These are phyloP conservation scores for Megaceryle maxima DNA, from an alignment of 2,113 vertebrate species.

Conservation along the genomic window DNA sequence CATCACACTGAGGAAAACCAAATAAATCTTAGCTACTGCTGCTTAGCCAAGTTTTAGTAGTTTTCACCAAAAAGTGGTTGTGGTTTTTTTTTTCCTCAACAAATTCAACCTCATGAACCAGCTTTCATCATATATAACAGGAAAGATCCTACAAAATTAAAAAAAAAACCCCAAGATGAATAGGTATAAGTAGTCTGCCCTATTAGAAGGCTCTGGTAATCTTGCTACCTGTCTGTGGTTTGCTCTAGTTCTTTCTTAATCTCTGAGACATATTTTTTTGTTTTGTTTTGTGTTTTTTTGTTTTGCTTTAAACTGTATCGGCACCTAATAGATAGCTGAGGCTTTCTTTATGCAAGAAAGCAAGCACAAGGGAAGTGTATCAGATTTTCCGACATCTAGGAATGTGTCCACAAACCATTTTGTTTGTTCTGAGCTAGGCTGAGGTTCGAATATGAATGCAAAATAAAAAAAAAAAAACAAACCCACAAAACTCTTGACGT, in stretches of 20 bases:
- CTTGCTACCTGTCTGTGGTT: not conserved
- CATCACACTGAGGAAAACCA: not conserved
- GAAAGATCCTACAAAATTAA: not conserved
- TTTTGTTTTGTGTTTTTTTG: too few relatives aligned
- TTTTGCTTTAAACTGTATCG: not conserved
- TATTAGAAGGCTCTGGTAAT: not conserved
- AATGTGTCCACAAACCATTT: not conserved
- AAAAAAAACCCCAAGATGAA: not conserved
- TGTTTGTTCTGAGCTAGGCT: not conserved
- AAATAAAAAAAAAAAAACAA: not conserved
- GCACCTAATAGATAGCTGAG: not conserved
- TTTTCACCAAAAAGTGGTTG: not conserved
- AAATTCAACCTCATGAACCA: not conserved
- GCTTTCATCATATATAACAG: not conserved
- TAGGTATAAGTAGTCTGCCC: not conserved
- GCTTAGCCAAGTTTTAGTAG: not conserved
- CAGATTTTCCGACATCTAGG: not conserved
- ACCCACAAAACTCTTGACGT: not conserved
- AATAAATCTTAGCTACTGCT: not conserved
- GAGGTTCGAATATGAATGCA: not conserved
- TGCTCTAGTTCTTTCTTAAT: not conserved
- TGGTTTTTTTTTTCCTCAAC: not conserved
- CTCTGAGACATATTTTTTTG: not conserved
- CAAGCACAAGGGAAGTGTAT: not conserved
- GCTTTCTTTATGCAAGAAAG: not conserved